Evolutionary conservation across 2,797 vertebrate genomes (phyloP).

Genomic region (Sparidentex hasta): DNA sequence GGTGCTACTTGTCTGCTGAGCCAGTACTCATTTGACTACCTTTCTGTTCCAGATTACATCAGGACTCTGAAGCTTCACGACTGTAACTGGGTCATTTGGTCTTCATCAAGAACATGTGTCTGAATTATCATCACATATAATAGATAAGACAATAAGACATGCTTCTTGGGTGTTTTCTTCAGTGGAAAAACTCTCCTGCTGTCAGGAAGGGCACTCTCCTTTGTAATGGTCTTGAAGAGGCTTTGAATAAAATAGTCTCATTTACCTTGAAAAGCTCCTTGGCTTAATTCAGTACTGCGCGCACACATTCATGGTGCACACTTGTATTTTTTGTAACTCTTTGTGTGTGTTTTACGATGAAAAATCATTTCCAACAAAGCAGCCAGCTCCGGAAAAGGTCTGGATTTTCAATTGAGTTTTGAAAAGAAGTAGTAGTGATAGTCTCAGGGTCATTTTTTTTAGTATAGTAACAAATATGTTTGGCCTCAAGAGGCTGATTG

Average conservation of each 20-base stretch:
- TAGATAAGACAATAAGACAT: slow-evolving; percentile 10
- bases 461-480: slow-evolving; percentile 1
- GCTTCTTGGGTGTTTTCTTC: neutral
- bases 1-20: slow-evolving; percentile 32
- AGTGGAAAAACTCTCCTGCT: neutral
- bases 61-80: slow-evolving; percentile 20
- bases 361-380: slow-evolving; percentile 18
- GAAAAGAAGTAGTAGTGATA: neutral
- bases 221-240: neutral
- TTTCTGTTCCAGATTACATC: slow-evolving; percentile 47
- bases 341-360: slow-evolving; percentile 16
- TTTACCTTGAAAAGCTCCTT: slow-evolving; percentile 20
- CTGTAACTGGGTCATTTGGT: slow-evolving; percentile 17
- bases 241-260: slow-evolving; percentile 8
- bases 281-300: slow-evolving; percentile 10
- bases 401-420: neutral
- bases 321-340: neutral
- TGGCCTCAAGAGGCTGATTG: neutral
- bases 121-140: slow-evolving; percentile 13
- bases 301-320: no score
- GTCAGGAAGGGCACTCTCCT: neutral
- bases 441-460: neutral
- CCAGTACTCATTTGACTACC: slow-evolving; percentile 26
- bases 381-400: slow-evolving; percentile 5
- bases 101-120: neutral